Conservation (phyloP, 2,797 vertebrate genomes). For the Megaceryle alcyon region DNA sequence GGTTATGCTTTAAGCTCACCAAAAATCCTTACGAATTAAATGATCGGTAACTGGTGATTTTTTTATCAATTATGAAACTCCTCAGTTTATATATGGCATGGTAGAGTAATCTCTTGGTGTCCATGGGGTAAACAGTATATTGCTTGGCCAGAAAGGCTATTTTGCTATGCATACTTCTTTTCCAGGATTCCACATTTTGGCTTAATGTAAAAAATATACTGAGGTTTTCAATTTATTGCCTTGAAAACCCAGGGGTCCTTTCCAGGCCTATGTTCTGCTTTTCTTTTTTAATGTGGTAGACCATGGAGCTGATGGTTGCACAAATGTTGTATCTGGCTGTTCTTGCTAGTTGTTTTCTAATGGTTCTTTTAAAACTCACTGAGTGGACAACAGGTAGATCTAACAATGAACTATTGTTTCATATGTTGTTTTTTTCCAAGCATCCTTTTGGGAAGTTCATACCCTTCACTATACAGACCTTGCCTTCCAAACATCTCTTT, state of each 20-base stretch:
- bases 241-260: background rate
- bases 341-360: background rate
- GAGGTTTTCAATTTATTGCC: background rate
- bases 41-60: slow-evolving; percentile 38
- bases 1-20: slow-evolving; percentile 8
- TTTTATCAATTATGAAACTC: slow-evolving; percentile 33
- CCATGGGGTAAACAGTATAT: background rate
- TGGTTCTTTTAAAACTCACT: slow-evolving; percentile 32
- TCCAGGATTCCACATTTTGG: background rate
- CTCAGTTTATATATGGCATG: background rate
- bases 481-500: slow-evolving; percentile 18
- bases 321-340: background rate
- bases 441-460: background rate
- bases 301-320: rapidly evolving
- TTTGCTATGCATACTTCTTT: background rate
- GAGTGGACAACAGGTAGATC: background rate
- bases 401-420: background rate
- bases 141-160: background rate
- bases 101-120: background rate
- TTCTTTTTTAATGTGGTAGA: background rate
- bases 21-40: slow-evolving; percentile 24
- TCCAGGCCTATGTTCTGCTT: background rate
- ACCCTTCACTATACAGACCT: background rate
- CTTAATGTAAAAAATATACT: background rate
- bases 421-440: background rate